Evolutionary conservation across 35 echinoderm and acorn worm genomes (phyloP), one percentile per base, ranked within the genome.

Genomic region (Chiridota heheva): DNA sequence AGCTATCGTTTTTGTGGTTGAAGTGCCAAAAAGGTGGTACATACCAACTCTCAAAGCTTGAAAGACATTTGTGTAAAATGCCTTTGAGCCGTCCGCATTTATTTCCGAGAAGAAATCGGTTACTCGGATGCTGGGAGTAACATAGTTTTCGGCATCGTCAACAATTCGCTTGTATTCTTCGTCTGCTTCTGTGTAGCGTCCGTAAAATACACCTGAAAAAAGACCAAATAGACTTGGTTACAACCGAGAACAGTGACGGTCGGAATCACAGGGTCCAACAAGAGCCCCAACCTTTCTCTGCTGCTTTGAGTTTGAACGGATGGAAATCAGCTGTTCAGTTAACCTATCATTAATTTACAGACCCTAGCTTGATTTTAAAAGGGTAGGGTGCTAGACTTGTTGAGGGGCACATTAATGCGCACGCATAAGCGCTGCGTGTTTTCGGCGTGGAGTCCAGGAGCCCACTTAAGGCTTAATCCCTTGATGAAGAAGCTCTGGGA

Each of bases 1-100:
- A n/a, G n/a, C n/a, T n/a, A n/a, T n/a, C n/a, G n/a, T n/a, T n/a
- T n/a, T n/a, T n/a, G n/a, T n/a, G n/a, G n/a, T n/a, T n/a, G n/a
- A n/a, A n/a, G n/a, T n/a, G n/a, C n/a, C n/a, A n/a, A n/a, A n/a
- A n/a, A n/a, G n/a, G n/a, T n/a, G n/a, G 31, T 0, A 83, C 71
- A 77, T 83, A 93, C 90, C 90, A 15, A 93, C 57, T 69, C 74
- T 42, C 22, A 93, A 51, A 7, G 90, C 90, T 42, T 93, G 90
- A 40, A 76, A 88, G 24, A 83, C 60, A 55, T 93, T 93, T 20
- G 28, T 77, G 63, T 86, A 88, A 49, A 84, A 67, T 6, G 65
- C n/a, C 12, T 73, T 82, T 44, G 55, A 33, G 37, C 35, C 29
- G 36, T 33, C 16, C 18, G 64, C 13, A 7, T 1, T 13, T 36